These are phyloP conservation scores for Corvus moneduloides DNA, from an alignment of 2,113 vertebrate genomes.

Conservation along the genomic window DNA sequence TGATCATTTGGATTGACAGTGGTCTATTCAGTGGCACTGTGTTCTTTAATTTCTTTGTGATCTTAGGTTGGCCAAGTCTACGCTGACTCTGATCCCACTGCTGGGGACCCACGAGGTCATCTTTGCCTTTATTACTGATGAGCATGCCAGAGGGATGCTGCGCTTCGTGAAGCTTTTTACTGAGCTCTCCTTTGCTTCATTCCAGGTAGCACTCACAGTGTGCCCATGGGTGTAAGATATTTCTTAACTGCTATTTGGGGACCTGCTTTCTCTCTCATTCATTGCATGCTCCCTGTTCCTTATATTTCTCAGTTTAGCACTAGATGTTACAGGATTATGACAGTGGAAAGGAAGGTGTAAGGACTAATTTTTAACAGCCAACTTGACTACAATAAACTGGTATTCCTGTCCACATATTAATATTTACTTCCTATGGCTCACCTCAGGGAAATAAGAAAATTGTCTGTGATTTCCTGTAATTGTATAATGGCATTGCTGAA, in stretches of 20 bases:
- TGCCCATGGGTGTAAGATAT: background rate
- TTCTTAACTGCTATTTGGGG: background rate
- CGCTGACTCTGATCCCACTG: constrained; percentile 85
- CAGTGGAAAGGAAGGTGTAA: background rate
- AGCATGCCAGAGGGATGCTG: constrained; percentile 78
- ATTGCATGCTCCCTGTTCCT: background rate
- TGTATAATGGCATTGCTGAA: background rate
- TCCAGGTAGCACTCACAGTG: constrained; percentile 76
- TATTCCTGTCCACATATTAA: background rate
- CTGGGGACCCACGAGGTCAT: constrained; percentile 89
- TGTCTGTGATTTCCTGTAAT: background rate
- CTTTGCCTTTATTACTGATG: constrained; percentile 83
- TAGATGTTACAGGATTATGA: background rate
- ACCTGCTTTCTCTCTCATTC: background rate
- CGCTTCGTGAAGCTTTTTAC: constrained; percentile 84
- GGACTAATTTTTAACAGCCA: background rate
- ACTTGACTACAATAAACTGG: background rate
- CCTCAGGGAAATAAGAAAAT: background rate
- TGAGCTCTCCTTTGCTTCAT: constrained; percentile 84
- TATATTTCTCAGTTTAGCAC: background rate
- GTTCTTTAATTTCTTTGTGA: background rate
- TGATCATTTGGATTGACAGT: background rate
- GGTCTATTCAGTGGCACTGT: background rate
- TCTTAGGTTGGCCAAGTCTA: constrained; percentile 86
- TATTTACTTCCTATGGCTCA: background rate